These are phyloP conservation scores for Parnassius mnemosyne DNA, from an alignment of 2,888 invertebrate species.

Conservation along the genomic window DNA sequence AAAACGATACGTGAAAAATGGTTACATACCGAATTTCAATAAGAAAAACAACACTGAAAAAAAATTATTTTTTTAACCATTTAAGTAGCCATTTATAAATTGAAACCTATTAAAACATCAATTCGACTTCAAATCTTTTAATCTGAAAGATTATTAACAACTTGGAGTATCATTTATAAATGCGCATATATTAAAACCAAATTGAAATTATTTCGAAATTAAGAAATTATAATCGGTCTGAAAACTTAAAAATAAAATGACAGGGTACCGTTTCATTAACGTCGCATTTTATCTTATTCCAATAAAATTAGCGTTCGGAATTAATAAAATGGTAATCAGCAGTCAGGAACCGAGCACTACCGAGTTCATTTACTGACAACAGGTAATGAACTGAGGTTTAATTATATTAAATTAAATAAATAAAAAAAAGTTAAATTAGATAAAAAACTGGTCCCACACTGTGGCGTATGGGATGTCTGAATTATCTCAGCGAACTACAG, in stretches of 20 bases:
- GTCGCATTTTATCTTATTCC: conserved; percentile 40
- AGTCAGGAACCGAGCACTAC: conserved; percentile 29
- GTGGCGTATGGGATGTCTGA: too few species aligned
- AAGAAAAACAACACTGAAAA: too few species aligned
- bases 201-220: conserved; percentile 5
- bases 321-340: conserved; percentile 68
- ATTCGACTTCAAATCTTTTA: neutral
- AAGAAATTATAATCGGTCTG: conserved; percentile 3
- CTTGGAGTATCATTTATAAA: neutral
- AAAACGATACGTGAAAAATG: too few species aligned
- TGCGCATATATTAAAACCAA: conserved; percentile 8
- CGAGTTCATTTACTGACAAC: neutral
- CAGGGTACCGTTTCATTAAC: conserved; percentile 39
- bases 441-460: too few species aligned
- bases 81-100: too few species aligned
- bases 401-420: too few species aligned
- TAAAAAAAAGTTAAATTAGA: too few species aligned
- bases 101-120: too few species aligned
- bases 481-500: too few species aligned
- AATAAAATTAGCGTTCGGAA: conserved; percentile 56
- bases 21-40: too few species aligned
- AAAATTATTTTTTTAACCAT: too few species aligned
- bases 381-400: too few species aligned
- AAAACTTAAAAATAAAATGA: conserved; percentile 20
- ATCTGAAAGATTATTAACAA: neutral